Evolutionary conservation across 2,113 vertebrate genomes (phyloP).

Genomic region (Dicentrarchus labrax): DNA sequence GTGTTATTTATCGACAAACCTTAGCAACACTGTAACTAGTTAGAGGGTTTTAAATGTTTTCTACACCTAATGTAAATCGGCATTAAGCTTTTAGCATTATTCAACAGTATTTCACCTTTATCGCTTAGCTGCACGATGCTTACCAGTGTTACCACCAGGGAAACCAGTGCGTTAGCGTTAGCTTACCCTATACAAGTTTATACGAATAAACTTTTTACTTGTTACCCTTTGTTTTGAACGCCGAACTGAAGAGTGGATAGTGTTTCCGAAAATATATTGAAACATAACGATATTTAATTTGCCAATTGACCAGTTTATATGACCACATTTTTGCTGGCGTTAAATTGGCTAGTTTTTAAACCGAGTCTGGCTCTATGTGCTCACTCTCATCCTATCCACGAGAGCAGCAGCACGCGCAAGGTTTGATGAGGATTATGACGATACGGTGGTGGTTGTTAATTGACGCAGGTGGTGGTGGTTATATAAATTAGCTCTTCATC

Average conservation of each 20-base stretch:
- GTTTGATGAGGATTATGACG: neutral
- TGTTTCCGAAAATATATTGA: neutral
- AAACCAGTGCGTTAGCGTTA: neutral
- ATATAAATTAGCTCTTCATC: neutral
- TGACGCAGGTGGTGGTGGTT: neutral
- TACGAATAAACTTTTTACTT: too few species aligned
- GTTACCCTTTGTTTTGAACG: neutral
- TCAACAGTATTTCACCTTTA: neutral
- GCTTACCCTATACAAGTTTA: too few species aligned
- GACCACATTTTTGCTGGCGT: neutral
- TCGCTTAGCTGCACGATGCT: too few species aligned
- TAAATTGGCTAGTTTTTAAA: neutral
- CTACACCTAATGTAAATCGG: neutral
- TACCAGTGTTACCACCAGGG: neutral
- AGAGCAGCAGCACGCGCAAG: neutral
- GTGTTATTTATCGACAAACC: neutral
- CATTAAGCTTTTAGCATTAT: neutral
- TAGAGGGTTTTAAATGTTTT: neutral
- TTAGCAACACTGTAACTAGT: too few species aligned
- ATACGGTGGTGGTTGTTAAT: neutral
- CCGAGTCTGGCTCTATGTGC: neutral
- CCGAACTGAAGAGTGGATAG: too few species aligned
- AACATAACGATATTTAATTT: neutral
- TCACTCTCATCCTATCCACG: too few species aligned
- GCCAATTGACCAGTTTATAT: too few species aligned